phyloP scores from a whole-genome alignment of 2,797 vertebrate species.

The Sparidentex hasta region DNA sequence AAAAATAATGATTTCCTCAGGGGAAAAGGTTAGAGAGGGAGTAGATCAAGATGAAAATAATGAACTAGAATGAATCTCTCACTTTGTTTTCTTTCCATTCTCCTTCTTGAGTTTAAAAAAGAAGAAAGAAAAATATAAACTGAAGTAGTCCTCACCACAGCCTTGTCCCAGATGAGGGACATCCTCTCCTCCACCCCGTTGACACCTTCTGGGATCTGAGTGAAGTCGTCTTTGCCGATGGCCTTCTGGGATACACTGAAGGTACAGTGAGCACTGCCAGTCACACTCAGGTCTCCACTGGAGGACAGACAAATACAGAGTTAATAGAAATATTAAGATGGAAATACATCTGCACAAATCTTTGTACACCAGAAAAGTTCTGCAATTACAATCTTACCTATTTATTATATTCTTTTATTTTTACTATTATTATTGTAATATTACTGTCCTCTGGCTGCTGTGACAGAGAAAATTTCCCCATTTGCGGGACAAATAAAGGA shows the following conservation, averaged over 20 bases:
- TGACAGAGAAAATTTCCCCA: too few species aligned
- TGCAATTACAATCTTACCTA: background rate
- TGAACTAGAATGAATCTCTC: background rate
- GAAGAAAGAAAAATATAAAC: background rate
- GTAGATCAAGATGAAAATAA: background rate
- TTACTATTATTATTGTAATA: too few species aligned
- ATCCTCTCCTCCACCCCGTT: conserved; percentile 97
- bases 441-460: too few species aligned
- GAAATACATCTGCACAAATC: background rate
- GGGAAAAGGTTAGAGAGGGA: background rate
- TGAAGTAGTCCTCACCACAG: conserved; percentile 88
- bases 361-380: background rate
- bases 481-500: too few species aligned
- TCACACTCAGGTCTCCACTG: conserved; percentile 95
- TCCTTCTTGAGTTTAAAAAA: background rate
- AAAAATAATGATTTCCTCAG: conserved; percentile 1
- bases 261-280: conserved; percentile 96
- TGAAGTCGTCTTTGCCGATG: conserved; percentile 98
- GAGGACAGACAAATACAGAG: background rate
- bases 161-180: conserved; percentile 98
- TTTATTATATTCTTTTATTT: too few species aligned
- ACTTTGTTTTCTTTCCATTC: background rate
- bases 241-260: conserved; percentile 99
- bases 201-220: conserved; percentile 96
- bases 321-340: background rate